phyloP scores from a whole-genome alignment of 2,888 invertebrate genomes.

The Ceraclea dissimilis region DNA sequence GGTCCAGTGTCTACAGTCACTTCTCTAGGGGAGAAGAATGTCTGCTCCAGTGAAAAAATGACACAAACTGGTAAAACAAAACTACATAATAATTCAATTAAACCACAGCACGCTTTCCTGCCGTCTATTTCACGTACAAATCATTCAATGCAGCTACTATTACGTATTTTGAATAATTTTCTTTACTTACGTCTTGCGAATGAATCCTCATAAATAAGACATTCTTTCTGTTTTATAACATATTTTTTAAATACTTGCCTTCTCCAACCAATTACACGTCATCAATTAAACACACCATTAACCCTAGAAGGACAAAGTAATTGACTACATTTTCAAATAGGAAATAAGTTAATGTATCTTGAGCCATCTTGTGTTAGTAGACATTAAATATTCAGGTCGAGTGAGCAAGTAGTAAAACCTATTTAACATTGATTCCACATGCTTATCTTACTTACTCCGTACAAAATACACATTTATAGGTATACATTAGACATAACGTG shows the following conservation, averaged over 20 bases:
- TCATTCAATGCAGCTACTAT: too few relatives aligned
- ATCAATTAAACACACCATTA: background rate
- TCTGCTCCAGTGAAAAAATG: constrained; percentile 82
- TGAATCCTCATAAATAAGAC: too few relatives aligned
- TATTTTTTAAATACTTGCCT: too few relatives aligned
- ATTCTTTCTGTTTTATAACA: too few relatives aligned
- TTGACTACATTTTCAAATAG: background rate
- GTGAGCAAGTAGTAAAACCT: background rate
- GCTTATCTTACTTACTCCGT: too few relatives aligned
- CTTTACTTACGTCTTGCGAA: too few relatives aligned
- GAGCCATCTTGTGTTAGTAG: background rate
- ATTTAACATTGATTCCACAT: too few relatives aligned
- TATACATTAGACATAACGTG: too few relatives aligned
- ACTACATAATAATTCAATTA: background rate
- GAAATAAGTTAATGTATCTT: background rate
- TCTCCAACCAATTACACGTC: background rate
- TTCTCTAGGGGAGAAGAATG: constrained; percentile 49
- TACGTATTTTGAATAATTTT: too few relatives aligned
- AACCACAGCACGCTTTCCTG: background rate
- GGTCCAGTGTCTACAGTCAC: constrained; percentile 30
- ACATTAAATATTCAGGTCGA: background rate
- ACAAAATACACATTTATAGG: too few relatives aligned
- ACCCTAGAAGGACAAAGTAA: background rate
- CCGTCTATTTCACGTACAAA: too few relatives aligned
- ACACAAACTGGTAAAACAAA: constrained; percentile 64